A percentile compares a stretch with the other conserved stretches of the same genome.
Conservation (phyloP, 1,140 invertebrate species). For the Bradynema listronoti region DNA sequence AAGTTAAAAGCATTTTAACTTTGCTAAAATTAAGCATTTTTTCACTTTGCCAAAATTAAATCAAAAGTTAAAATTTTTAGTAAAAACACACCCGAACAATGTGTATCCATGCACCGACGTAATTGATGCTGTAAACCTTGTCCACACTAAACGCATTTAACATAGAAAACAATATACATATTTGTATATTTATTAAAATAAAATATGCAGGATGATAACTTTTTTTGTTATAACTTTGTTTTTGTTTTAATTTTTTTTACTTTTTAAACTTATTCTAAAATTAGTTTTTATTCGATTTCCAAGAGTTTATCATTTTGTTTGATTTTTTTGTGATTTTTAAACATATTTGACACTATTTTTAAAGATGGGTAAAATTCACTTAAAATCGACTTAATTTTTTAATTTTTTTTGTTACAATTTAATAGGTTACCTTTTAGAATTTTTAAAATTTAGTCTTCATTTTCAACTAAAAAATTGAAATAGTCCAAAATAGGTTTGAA, state of each 20-base stretch:
- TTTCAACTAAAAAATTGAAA: too few species aligned
- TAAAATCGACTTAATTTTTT: too few species aligned
- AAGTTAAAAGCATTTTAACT: too few species aligned
- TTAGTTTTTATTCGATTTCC: constrained; percentile 12
- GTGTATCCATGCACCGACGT: constrained; percentile 37
- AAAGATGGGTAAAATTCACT: not conserved
- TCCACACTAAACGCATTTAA: constrained; percentile 45
- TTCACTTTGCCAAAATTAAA: not conserved
- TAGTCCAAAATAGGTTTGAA: too few species aligned
- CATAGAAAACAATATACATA: too few species aligned
- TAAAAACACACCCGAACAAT: constrained; percentile 36
- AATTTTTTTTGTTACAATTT: not conserved
- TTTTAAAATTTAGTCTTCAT: too few species aligned
- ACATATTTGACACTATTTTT: not conserved
- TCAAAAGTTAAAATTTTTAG: not conserved
- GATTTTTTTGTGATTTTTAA: not conserved
- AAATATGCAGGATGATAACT: too few species aligned
- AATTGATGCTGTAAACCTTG: constrained; percentile 39
- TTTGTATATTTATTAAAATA: too few species aligned
- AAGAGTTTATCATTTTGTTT: not conserved
- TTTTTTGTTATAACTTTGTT: constrained; percentile 12
- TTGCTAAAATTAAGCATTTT: not conserved
- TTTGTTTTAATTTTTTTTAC: not conserved
- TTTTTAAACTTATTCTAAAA: too few species aligned
- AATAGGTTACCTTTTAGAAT: not conserved